Percentiles rank a stretch among this genome's conserved stretches.
phyloP scores from a whole-genome alignment of 2,797 vertebrate species.

The Sebastes taczanowskii region DNA sequence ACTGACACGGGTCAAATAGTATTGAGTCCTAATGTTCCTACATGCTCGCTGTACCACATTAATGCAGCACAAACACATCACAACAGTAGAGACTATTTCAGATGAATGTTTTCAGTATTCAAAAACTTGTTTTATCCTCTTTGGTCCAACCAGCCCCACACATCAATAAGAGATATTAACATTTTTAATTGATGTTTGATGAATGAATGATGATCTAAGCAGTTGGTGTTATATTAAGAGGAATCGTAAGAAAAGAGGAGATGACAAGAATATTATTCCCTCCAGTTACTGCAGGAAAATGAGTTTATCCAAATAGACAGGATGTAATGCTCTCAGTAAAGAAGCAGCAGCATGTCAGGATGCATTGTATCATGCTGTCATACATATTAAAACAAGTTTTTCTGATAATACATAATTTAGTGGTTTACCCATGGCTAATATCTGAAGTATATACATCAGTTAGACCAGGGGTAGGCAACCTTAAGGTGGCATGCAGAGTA shows the following conservation, averaged over 20 bases:
- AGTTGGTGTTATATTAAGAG: conserved; percentile 13
- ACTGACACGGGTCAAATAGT: conserved; percentile 41
- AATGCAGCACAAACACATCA: neutral
- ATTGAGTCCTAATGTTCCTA: conserved; percentile 5
- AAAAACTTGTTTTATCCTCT: neutral
- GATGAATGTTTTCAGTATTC: neutral
- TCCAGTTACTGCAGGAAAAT: conserved; percentile 17
- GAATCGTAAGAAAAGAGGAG: neutral
- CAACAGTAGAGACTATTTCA: neutral
- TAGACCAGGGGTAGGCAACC: neutral
- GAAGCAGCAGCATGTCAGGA: conserved; percentile 22
- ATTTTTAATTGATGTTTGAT: neutral
- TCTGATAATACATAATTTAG: conserved; percentile 25
- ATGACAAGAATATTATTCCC: neutral
- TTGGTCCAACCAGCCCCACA: neutral
- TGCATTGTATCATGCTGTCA: conserved; percentile 1
- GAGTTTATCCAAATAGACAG: neutral
- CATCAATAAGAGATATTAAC: neutral
- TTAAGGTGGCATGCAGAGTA: too few species aligned
- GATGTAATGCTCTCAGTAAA: conserved; percentile 2
- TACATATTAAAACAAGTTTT: neutral
- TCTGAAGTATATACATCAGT: conserved; percentile 1
- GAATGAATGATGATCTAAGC: neutral
- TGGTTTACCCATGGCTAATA: neutral
- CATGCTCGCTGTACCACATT: neutral